Evolutionary conservation across 2,888 invertebrate species (phyloP).

Genomic region (Thyatira batis): DNA sequence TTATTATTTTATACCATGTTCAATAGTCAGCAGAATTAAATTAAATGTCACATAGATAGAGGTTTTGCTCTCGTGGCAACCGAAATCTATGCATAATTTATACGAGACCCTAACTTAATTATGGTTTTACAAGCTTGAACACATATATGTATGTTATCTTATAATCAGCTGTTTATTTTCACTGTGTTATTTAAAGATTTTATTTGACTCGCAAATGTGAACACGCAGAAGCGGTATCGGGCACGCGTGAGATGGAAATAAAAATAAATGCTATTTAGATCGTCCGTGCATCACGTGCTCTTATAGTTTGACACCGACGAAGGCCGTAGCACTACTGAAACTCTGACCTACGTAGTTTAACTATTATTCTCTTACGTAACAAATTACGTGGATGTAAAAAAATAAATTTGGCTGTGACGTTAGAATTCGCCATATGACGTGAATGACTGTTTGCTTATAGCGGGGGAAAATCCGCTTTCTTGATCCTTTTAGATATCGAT

Average conservation of each 20-base stretch:
- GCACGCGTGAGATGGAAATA: slow-evolving; percentile 13
- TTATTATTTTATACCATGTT: slow-evolving; percentile 16
- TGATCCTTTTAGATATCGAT: not conserved
- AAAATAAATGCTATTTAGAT: slow-evolving; percentile 23
- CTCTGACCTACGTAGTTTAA: not conserved
- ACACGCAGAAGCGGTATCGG: not conserved
- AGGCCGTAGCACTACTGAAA: slow-evolving; percentile 11
- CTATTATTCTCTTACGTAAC: not conserved
- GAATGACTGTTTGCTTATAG: not conserved
- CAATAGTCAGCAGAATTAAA: slow-evolving; percentile 32
- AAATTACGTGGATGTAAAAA: not conserved
- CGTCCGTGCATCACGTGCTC: slow-evolving; percentile 13
- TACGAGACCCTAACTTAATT: not conserved
- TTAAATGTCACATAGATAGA: slow-evolving; percentile 28
- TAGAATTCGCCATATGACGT: not conserved
- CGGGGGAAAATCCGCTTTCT: not conserved
- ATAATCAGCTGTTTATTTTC: not conserved
- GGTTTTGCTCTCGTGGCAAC: not conserved
- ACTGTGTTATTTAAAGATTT: not conserved
- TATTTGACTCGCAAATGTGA: not conserved
- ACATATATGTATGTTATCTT: no score
- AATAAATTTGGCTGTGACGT: not conserved
- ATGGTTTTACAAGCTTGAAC: not conserved
- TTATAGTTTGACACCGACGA: slow-evolving; percentile 25
- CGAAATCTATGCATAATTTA: not conserved